A percentile compares a stretch with the other conserved stretches of the same genome.
Evolutionary conservation across 2,797 vertebrate genomes (phyloP).

Genomic region (Chaetodon trifasciatus): DNA sequence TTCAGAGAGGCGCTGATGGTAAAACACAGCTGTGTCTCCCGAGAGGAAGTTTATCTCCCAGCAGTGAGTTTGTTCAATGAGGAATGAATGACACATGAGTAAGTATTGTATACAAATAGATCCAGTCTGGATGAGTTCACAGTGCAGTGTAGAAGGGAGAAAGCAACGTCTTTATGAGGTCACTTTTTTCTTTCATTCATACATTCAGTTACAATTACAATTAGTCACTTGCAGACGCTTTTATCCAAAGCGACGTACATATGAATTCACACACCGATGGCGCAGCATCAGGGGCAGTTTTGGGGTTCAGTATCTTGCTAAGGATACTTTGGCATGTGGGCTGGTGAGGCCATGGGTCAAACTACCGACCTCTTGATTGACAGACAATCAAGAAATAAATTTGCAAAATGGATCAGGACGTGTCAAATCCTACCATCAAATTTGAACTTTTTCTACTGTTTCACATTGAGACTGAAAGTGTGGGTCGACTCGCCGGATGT

Average conservation of each 20-base stretch:
- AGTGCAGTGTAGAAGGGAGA: not conserved
- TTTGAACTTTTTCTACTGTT: not conserved
- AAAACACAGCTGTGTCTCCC: constrained; percentile 38
- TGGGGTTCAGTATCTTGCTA: too few species aligned
- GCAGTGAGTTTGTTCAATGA: constrained; percentile 13
- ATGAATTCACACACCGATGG: too few species aligned
- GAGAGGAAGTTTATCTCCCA: constrained; percentile 26
- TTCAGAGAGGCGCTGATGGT: constrained; percentile 28
- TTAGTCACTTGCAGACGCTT: too few species aligned
- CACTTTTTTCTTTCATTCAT: too few species aligned
- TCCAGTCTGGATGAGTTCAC: not conserved
- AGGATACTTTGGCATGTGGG: too few species aligned
- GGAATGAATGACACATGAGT: constrained; percentile 6
- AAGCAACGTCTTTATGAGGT: not conserved
- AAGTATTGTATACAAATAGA: constrained; percentile 2
- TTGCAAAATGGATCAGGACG: not conserved
- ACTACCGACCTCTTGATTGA: too few species aligned
- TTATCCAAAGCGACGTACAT: too few species aligned
- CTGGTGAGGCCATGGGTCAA: too few species aligned
- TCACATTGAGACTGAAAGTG: constrained; percentile 14
- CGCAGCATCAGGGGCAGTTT: too few species aligned
- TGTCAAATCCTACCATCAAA: too few species aligned
- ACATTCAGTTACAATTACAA: too few species aligned
- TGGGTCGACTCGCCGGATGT: not conserved
- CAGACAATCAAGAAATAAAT: not conserved